Base-by-base conservation (phyloP, 2,888 invertebrate genomes). In the Drosophila emarginata region DNA sequence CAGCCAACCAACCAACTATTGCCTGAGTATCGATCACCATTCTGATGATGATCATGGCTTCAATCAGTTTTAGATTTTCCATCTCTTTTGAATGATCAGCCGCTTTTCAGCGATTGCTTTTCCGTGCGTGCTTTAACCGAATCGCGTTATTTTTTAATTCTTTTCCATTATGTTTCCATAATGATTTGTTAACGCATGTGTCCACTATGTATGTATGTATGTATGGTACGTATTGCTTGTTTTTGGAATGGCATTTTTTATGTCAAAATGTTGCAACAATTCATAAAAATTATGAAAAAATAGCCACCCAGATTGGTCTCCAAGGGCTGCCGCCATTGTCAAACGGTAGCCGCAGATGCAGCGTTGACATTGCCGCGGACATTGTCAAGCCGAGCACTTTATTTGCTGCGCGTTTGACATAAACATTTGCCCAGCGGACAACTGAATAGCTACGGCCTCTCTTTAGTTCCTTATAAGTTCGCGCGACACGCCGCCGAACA, bases 311-410 rank as follows among this genome's bases (percentile, higher is more conserved):
- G 87, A 83, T 87, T 83, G 82, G 86, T 87, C 82, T 77, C 86
- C 86, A 87, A 85, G 88, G 82, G 82, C 75, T 71, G 58, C 18
- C 53, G 64, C 63, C 52, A 56, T 56, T 45, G 64, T 59, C 59
- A 53, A 68, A 67, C 63, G 45, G 65, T 64, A 61, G 66, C 60
- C 40, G 45, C 45, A 45, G 45, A 45, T 45, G 45, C 45, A 45
- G 45, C 73, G 80, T 80, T 82, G 81, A 82, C 81, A 82, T 82
- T 83, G 87, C 84, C 72, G 79, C 68, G 72, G 81, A 82, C 87
- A 87, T 87, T 82, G 82, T 82, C 82, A 87, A 81, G 79, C 76
- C 87, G 80, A 85, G 88, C 87, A 85, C 87, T 85, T 87, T 85
- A 85, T 85, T 85, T 85, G 86, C 83, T 74, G 79, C 78, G 74